A percentile compares a stretch with the other conserved stretches of the same genome.
phyloP scores from a whole-genome alignment of 1,140 invertebrate species.

The Leptinotarsa undecemlineata region DNA sequence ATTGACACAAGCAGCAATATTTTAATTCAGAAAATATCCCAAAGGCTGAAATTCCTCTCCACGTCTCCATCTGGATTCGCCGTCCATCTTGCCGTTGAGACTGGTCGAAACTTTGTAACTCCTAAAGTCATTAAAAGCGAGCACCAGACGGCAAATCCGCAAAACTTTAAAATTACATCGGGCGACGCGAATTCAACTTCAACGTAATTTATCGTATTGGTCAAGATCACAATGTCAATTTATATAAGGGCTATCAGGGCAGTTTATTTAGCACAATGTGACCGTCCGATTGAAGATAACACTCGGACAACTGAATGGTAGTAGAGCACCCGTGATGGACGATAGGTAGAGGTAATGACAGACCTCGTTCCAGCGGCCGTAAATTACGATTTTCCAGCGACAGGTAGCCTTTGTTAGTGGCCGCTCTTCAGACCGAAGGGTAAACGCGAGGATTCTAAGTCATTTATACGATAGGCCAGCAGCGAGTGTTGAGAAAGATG shows the following conservation, averaged over 20 bases:
- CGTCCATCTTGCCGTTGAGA: no score
- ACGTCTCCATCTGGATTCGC: no score
- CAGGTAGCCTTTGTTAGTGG: slow-evolving; percentile 44
- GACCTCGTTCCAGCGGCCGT: slow-evolving; percentile 44
- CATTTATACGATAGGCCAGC: not conserved
- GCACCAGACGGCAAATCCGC: not conserved
- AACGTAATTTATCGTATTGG: slow-evolving; percentile 21
- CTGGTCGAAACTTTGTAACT: not conserved
- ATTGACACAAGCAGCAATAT: no score
- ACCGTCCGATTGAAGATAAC: slow-evolving; percentile 20
- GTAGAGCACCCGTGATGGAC: slow-evolving; percentile 40
- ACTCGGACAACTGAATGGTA: slow-evolving; percentile 40
- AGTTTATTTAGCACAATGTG: slow-evolving; percentile 27
- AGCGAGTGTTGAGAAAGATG: not conserved
- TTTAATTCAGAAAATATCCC: no score
- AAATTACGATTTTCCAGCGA: slow-evolving; percentile 44
- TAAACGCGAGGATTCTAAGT: not conserved
- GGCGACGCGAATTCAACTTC: not conserved
- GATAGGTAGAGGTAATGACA: slow-evolving; percentile 47
- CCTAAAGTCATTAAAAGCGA: not conserved
- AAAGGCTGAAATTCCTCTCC: no score
- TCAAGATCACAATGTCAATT: slow-evolving; percentile 22
- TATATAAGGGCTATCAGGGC: slow-evolving; percentile 19
- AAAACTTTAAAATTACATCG: not conserved
- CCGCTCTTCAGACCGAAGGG: slow-evolving; percentile 11